phyloP scores from a whole-genome alignment of 2,888 invertebrate species.

The Plusia festucae region DNA sequence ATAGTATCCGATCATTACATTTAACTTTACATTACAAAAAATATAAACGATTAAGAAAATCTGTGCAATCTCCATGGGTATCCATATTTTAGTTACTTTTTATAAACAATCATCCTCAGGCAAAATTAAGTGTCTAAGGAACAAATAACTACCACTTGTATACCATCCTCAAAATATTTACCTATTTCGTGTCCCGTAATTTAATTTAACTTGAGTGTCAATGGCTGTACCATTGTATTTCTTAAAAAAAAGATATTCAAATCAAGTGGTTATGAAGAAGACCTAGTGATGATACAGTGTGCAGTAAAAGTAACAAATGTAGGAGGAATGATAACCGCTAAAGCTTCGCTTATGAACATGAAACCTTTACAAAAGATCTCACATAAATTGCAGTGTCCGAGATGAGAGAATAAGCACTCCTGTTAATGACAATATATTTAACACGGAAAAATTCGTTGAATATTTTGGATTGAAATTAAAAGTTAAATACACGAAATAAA shows the following conservation, averaged over 20 bases:
- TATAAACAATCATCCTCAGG: too few relatives aligned
- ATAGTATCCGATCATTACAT: too few relatives aligned
- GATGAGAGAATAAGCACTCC: conserved; percentile 48
- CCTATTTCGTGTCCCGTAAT: background rate
- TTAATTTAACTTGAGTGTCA: background rate
- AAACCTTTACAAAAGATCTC: conserved; percentile 63
- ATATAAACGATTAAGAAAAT: too few relatives aligned
- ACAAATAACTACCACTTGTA: too few relatives aligned
- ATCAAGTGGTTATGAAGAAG: background rate
- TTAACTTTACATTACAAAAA: too few relatives aligned
- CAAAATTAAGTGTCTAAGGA: too few relatives aligned
- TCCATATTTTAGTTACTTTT: too few relatives aligned
- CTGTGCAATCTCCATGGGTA: too few relatives aligned
- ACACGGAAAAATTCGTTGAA: background rate
- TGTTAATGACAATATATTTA: conserved; percentile 37
- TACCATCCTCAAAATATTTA: too few relatives aligned
- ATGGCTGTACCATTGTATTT: background rate
- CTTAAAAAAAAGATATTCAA: background rate
- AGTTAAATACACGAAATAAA: too few relatives aligned
- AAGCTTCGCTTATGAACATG: conserved; percentile 53
- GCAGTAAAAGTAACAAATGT: conserved; percentile 23
- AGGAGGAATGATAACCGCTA: conserved; percentile 37
- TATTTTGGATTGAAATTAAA: too few relatives aligned
- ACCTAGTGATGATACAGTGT: background rate
- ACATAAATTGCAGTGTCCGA: conserved; percentile 72